Evolutionary conservation across 2,113 vertebrate species (phyloP), one percentile per base, ranked within the genome.

Genomic region (Dicaeum eximium): DNA sequence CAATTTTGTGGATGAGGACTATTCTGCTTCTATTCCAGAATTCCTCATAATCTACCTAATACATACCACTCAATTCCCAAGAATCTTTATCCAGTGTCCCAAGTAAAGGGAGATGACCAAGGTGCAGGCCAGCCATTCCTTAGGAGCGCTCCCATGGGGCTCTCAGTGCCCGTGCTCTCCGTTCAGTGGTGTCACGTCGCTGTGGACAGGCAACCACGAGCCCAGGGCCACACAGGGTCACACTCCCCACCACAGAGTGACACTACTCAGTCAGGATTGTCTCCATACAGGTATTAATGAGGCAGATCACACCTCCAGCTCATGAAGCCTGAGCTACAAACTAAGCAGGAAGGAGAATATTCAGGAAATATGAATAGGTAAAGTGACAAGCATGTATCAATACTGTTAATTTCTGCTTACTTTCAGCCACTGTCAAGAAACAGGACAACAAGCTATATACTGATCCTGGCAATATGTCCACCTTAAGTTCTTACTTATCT

Each of bases 111-210:
- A 75, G 21, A 47, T 23, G 6, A 45, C 18, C 12, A 44, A 65
- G 23, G 12, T 1, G 0, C 4, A 2, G 27, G 17, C 12, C 64
- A 75, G 58, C 54, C 15, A 13, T 18, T 58, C 19, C 19, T 23
- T 2, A 30, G 24, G 12, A 73, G 8, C 0, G 0, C 18, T 51
- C 7, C 4, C 10, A 9, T 0, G 1, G 3, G 33, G 18, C 40
- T 73, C 24, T 50, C 20, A 5, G 13, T 33, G 37, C 28, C 51
- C n/a, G 13, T 8, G 33, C 35, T 69, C 18, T 31, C n/a, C 0
- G 0, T 24, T 21, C 22, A 44, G 15, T 2, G 1, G 7, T 1
- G 9, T 13, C 40, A 37, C 16, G 31, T 37, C 0, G 0, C 38
- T 35, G 31, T 15, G 28, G 35, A 25, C 17, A 69, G 40, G 23